Conservation (phyloP, 2,113 vertebrate species). For the Amblyornis subalaris region DNA sequence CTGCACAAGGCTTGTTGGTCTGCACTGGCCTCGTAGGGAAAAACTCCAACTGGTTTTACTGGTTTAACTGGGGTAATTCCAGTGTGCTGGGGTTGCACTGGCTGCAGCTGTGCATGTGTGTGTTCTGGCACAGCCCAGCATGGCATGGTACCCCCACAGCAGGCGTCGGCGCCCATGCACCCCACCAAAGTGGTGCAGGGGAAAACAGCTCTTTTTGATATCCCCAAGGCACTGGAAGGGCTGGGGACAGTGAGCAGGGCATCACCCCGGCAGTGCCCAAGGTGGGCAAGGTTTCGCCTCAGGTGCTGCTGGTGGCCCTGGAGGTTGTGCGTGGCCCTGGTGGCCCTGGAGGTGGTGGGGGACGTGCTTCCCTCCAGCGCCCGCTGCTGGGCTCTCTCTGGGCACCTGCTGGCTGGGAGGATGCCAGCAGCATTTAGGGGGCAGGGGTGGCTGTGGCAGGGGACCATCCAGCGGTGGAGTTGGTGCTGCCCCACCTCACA, state of each 20-base stretch:
- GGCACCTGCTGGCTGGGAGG: not conserved
- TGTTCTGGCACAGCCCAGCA: not conserved
- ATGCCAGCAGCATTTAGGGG: not conserved
- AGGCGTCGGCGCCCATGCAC: not conserved
- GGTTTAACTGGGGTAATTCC: not conserved
- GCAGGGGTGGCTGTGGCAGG: not conserved
- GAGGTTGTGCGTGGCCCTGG: accelerated
- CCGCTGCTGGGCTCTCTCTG: not conserved
- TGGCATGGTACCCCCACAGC: accelerated
- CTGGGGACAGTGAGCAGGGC: accelerated
- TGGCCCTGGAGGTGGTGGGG: not conserved
- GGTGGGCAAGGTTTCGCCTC: not conserved
- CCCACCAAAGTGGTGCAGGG: accelerated
- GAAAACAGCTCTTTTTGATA: not conserved
- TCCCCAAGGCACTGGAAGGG: no score
- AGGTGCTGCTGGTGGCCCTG: not conserved
- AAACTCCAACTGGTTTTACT: not conserved
- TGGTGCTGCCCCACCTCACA: accelerated
- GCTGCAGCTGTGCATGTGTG: not conserved
- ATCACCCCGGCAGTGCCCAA: accelerated
- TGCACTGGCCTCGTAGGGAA: not conserved
- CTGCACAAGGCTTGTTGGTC: accelerated
- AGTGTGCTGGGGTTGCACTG: not conserved
- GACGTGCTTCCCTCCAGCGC: not conserved
- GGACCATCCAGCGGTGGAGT: accelerated